Base-by-base conservation (phyloP, 2,797 vertebrate genomes). In the Coregonus sp. region DNA sequence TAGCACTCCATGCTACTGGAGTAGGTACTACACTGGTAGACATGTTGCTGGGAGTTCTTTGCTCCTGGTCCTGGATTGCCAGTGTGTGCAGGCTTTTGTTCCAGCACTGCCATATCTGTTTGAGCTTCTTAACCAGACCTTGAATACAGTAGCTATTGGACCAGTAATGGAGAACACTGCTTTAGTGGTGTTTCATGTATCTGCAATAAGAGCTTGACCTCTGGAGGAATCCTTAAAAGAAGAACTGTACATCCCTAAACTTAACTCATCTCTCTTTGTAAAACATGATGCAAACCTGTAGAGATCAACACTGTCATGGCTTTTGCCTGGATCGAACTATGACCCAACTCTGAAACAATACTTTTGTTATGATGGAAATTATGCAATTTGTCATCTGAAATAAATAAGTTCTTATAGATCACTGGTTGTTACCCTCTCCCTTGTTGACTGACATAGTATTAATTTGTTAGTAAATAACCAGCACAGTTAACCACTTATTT, bases 381-480 rank as follows among this genome's bases (percentile, higher is more conserved):
- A 93, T 91, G 88, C 91, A 94, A 91, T 83, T 84, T 78, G 52
- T 69, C 4, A 86, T 86, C 66, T 85, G 80, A 77, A 90, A 90
- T 84, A 90, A 93, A 90, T 5, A 54, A 71, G 75, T 69, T 68
- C 75, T 73, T 70, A 14, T 61, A 73, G 9, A 40, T 65, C 9
- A 25, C 25, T 78, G 68, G 1, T 31, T 72, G 25, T 14, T 11
- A 18, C n/a, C 2, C n/a, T 50, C 70, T 72, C 14, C 15, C 50
- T 29, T 20, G 3, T 52, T 20, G 1, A 50, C 47, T 20, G 5
- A 25, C 11, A 20, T 37, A 51, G 40, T 40, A 4, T 31, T 31
- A 12, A 4, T 15, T 31, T 65, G 61, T 25, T 9, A 65, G 63
- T 15, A 67, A 67, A 67, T 67, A 33, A 67, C 25, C 15, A 67